phyloP scores from a whole-genome alignment of 2,113 vertebrate genomes.

The Alouatta palliata region DNA sequence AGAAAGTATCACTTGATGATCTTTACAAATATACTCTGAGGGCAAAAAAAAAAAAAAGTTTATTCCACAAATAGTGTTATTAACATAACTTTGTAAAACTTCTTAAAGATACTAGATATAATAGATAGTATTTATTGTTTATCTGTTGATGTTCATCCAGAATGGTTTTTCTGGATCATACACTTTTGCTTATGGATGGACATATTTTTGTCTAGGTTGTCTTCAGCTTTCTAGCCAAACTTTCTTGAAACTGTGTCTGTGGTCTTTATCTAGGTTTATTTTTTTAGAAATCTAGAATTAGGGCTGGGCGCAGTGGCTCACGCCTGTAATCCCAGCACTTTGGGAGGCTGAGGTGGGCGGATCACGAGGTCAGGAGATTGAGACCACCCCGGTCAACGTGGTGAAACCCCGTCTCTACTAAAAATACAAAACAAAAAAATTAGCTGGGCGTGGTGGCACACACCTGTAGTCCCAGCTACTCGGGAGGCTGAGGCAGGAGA shows the following conservation, averaged over 20 bases:
- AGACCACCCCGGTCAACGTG: too few relatives aligned
- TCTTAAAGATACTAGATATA: not conserved
- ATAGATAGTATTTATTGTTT: not conserved
- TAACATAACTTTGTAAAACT: not conserved
- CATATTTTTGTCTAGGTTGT: not conserved
- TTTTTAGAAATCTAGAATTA: constrained; percentile 32
- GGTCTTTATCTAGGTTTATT: not conserved
- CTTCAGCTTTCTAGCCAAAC: constrained; percentile 4
- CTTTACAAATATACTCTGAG: not conserved
- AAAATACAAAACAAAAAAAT: too few relatives aligned
- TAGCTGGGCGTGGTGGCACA: too few relatives aligned
- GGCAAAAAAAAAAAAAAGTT: not conserved
- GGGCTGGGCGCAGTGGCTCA: too few relatives aligned
- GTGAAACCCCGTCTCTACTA: too few relatives aligned
- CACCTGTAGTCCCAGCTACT: too few relatives aligned
- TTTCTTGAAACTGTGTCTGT: not conserved
- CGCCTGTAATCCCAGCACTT: too few relatives aligned
- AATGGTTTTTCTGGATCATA: not conserved
- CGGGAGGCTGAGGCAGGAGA: too few relatives aligned
- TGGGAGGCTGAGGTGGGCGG: too few relatives aligned
- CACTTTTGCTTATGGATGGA: not conserved
- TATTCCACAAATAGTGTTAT: not conserved
- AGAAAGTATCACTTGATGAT: not conserved
- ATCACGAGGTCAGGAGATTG: too few relatives aligned
- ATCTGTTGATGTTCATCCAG: not conserved